Evolutionary conservation across 1,140 invertebrate species (phyloP).

Genomic region (Lethrus apterus): DNA sequence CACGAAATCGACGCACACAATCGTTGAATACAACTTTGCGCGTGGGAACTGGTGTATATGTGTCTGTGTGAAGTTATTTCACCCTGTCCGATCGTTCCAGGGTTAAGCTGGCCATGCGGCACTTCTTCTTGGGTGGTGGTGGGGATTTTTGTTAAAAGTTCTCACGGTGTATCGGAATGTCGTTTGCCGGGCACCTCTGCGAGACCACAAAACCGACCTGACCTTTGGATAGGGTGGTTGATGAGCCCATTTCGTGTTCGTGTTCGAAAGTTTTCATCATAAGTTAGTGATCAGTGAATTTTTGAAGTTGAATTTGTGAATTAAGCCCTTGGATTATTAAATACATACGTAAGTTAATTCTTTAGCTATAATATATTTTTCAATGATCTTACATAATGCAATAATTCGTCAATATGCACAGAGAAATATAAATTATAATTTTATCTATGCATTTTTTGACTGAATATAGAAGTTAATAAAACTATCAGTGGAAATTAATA

Average conservation of each 20-base stretch:
- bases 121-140: conserved; percentile 7
- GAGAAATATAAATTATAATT: not conserved
- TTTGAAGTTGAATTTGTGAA: not conserved
- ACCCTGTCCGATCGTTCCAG: too few relatives aligned
- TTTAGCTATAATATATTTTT: not conserved
- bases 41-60: too few relatives aligned
- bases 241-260: not conserved
- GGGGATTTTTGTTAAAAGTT: conserved; percentile 16
- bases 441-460: not conserved
- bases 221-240: conserved; percentile 14
- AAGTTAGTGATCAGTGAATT: too few relatives aligned
- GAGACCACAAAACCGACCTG: conserved; percentile 10
- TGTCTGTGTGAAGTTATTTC: too few relatives aligned
- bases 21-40: too few relatives aligned
- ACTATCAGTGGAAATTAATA: too few relatives aligned
- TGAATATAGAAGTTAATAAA: too few relatives aligned
- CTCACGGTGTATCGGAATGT: conserved; percentile 20
- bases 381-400: not conserved
- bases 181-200: conserved; percentile 4
- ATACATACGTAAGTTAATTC: not conserved
- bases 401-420: not conserved
- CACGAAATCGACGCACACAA: too few relatives aligned
- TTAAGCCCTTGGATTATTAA: not conserved
- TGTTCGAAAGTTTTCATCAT: not conserved
- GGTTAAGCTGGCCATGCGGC: too few relatives aligned